phyloP scores from a whole-genome alignment of 2,113 vertebrate species.

The Elaphurus davidianus region DNA sequence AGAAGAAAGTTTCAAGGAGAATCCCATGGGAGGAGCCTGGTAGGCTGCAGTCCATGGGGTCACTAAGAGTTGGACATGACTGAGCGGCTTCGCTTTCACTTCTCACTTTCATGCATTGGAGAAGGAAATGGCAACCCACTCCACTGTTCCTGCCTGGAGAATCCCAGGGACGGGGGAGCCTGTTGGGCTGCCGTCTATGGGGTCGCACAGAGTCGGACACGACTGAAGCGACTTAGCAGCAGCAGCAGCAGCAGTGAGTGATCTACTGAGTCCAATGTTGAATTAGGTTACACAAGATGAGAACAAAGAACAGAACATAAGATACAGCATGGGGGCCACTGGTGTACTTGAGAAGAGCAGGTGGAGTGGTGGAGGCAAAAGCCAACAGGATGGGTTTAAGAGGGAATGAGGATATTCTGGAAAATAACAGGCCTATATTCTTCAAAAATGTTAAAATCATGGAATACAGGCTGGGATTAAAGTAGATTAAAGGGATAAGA shows the following conservation, averaged over 20 bases:
- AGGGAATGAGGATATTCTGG: neutral
- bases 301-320: neutral
- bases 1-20: neutral
- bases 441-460: neutral
- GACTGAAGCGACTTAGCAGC: no score
- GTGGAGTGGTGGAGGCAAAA: neutral
- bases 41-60: neutral
- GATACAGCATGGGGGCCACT: neutral
- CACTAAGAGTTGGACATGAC: fast-evolving
- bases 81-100: no score
- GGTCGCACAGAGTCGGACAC: fast-evolving
- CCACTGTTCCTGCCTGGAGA: no score
- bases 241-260: neutral
- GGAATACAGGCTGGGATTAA: neutral
- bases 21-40: neutral
- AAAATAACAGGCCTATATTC: neutral
- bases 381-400: neutral
- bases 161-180: no score
- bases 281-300: neutral
- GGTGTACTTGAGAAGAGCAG: neutral
- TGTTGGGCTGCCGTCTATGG: no score
- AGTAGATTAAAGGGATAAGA: neutral
- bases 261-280: neutral
- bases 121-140: no score
- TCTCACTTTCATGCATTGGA: no score